Evolutionary conservation across 1,140 invertebrate species (phyloP).

Genomic region (Catajapyx aquilonaris): DNA sequence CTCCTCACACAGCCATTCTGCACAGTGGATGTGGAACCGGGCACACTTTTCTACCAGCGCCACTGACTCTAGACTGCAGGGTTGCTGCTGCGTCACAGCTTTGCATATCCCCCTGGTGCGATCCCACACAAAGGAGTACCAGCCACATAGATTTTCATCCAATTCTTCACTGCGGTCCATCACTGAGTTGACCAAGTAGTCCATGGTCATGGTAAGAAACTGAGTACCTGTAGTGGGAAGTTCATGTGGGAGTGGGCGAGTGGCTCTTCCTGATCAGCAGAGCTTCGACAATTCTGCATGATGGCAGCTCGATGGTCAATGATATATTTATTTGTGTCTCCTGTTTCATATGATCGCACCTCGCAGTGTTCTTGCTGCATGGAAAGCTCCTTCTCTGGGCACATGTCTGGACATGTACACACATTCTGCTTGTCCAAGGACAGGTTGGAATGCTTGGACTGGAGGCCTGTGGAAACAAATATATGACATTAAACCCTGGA

Average conservation of each 20-base stretch:
- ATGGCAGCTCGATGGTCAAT: slow-evolving; percentile 36
- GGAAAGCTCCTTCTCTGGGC: slow-evolving; percentile 88
- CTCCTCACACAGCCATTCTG: slow-evolving; percentile 67
- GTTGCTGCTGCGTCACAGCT: slow-evolving; percentile 90
- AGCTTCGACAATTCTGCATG: slow-evolving; percentile 89
- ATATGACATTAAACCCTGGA: too few relatives aligned
- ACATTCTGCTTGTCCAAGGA: slow-evolving; percentile 32
- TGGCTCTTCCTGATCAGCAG: slow-evolving; percentile 85
- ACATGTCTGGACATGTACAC: slow-evolving; percentile 91
- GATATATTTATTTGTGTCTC: slow-evolving; percentile 10
- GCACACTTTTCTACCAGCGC: slow-evolving; percentile 82
- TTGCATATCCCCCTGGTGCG: slow-evolving; percentile 79
- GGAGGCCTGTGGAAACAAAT: too few relatives aligned
- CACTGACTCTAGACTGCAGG: slow-evolving; percentile 57
- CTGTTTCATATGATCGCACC: slow-evolving; percentile 36
- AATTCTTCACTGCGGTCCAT: slow-evolving; percentile 31
- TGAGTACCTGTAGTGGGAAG: slow-evolving; percentile 43
- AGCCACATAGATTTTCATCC: slow-evolving; percentile 43
- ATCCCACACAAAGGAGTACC: slow-evolving; percentile 91
- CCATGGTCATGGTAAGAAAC: slow-evolving; percentile 70
- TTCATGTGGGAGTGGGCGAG: slow-evolving; percentile 76
- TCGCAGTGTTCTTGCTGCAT: slow-evolving; percentile 65
- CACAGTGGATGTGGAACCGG: slow-evolving; percentile 87
- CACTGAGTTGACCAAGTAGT: slow-evolving; percentile 68
- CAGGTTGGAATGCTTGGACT: too few relatives aligned